Evolutionary conservation across 2,797 vertebrate species (phyloP), one percentile per base, ranked within the genome.

Genomic region (Crocodylus rhombifer): DNA sequence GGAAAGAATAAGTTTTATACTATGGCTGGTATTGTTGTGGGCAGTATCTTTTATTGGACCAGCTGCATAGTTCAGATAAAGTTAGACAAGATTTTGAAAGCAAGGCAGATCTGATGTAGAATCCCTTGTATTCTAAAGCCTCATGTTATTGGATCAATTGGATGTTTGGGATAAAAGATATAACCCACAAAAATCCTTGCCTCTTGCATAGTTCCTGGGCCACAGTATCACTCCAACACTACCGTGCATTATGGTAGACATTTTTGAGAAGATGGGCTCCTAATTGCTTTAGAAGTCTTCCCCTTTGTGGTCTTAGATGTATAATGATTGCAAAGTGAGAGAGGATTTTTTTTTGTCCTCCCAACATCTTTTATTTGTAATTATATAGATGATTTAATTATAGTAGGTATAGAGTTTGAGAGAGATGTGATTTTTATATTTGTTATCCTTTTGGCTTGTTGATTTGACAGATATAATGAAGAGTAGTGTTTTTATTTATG

Each of bases 241-340:
- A 69, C 18, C 36, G 21, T 69, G 36, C 67, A 36, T 12, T 69
- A 33, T 69, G 30, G 23, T 69, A 13, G 30, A 33, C 5, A 23
- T 69, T 69, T 69, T 36, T 69, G 30, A 36, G 67, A 69, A 36
- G 33, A 36, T 36, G 33, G 33, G 33, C 33, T 51, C 42, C 42
- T 51, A 51, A 51, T 51, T 51, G 42, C 42, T 51, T 51, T 51
- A 51, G 42, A 51, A 51, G 42, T 51, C 69, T 88, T 77, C 63
- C 89, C 7, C 30, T 69, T 71, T 94, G 42, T 95, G 82, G 90
- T 86, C 82, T 80, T 80, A 93, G 71, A n/a, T n/a, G n/a, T n/a
- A n/a, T n/a, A n/a, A n/a, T n/a, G n/a, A 36, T 2, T 83, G 36
- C 14, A 42, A 87, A 42, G 56, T 86, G 73, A 63, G 77, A 58